These are phyloP conservation scores for Acromyrmex heyeri DNA, from an alignment of 1,140 invertebrate species.

Conservation along the genomic window DNA sequence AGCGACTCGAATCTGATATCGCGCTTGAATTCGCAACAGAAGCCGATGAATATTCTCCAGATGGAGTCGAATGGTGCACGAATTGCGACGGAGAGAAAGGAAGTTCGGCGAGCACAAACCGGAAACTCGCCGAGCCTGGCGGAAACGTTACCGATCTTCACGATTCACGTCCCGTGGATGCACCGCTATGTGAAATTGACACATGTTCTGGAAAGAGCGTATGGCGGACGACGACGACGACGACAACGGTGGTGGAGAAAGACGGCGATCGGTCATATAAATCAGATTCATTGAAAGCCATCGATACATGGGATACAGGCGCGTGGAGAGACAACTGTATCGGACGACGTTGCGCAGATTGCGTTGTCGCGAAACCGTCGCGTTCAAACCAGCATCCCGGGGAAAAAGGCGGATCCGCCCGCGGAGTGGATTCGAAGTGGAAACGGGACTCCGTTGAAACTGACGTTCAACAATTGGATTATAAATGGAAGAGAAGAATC, in stretches of 20 bases:
- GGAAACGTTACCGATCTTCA: constrained; percentile 29
- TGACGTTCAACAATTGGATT: constrained; percentile 61
- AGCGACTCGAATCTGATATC: not conserved
- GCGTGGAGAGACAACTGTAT: constrained; percentile 14
- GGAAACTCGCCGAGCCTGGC: constrained; percentile 49
- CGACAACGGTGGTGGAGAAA: not conserved
- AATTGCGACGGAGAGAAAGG: not conserved
- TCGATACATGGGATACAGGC: constrained; percentile 24
- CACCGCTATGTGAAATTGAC: constrained; percentile 11
- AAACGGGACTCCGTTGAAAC: constrained; percentile 15
- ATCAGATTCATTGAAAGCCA: constrained; percentile 36
- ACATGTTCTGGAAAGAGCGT: not conserved
- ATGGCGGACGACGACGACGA: not conserved
- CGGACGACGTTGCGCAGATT: not conserved
- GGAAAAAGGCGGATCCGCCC: constrained; percentile 7
- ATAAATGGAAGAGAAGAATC: constrained; percentile 47
- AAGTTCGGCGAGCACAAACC: not conserved
- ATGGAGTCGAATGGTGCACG: too few species aligned
- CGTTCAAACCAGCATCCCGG: not conserved
- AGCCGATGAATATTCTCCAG: constrained; percentile 29
- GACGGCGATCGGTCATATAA: constrained; percentile 31
- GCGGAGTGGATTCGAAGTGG: constrained; percentile 24
- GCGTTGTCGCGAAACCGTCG: constrained; percentile 30
- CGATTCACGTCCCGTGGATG: not conserved
- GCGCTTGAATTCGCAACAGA: constrained; percentile 38